Evolutionary conservation across 2,888 invertebrate genomes (phyloP), one percentile per base, ranked within the genome.

Genomic region (Drosophila mettleri): DNA sequence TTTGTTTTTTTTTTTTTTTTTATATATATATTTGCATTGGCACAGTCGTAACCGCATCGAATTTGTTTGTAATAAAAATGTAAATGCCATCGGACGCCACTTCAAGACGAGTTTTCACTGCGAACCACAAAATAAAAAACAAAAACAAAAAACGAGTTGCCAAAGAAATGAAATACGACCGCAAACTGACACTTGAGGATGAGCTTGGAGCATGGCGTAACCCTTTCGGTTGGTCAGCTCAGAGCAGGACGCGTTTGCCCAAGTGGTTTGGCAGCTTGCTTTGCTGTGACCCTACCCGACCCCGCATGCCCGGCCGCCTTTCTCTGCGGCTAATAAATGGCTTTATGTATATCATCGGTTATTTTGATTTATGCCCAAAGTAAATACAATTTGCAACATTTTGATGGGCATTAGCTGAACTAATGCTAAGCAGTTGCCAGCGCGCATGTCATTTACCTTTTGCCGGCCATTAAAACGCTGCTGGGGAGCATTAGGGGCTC

Each of bases 61-160:
- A 86, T 86, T 88, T 78, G 86, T 82, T 80, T 85, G 86, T 84
- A 86, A 86, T 86, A 88, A 86, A 86, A 86, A 86, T 86, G 86
- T 86, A 88, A 86, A 88, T 86, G 78, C 68, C 77, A 83, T 71
- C 52, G 80, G 84, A 86, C 69, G 78, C 83, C 80, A 85, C 82
- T 80, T 73, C 70, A 85, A 78, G 86, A 78, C 75, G 70, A 66
- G 78, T 78, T 70, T 70, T 74, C 46, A 12, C 46, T 60, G 2
- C 39, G 24, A 41, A 29, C 65, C 55, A 46, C 72, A 69, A 46
- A 31, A 22, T 10, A 49, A 31, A 27, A 18, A 45, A 29, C 10
- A 18, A 18, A 27, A 68, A 51, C 22, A 58, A 45, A 70, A 70
- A 76, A 68, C 67, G 67, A 68, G 79, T 69, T 73, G 62, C 39